phyloP scores from a whole-genome alignment of 2,888 invertebrate genomes.

The Nemoura dubitans region DNA sequence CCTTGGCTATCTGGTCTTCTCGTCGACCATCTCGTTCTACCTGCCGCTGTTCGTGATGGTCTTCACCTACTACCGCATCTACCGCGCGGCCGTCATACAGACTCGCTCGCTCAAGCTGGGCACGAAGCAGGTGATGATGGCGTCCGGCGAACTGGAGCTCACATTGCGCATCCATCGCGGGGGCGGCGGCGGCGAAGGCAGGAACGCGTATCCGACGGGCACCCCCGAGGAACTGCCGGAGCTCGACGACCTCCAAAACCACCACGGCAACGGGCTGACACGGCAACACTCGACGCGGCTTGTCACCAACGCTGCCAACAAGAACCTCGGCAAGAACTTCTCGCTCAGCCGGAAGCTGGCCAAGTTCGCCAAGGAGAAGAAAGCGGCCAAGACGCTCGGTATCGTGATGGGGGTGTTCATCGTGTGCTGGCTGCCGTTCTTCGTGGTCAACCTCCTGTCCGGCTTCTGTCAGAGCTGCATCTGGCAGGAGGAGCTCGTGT shows the following conservation, averaged over 20 bases:
- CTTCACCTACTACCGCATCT: constrained; percentile 96
- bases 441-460: constrained; percentile 91
- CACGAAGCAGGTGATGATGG: constrained; percentile 87
- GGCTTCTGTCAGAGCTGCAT: constrained; percentile 91
- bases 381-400: constrained; percentile 96
- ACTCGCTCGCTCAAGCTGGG: constrained; percentile 90
- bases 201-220: constrained; percentile 62
- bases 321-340: constrained; percentile 85
- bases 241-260: constrained; percentile 23
- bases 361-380: constrained; percentile 96
- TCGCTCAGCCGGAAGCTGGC: constrained; percentile 91
- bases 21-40: constrained; percentile 97
- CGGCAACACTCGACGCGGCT: constrained; percentile 73
- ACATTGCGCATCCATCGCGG: constrained; percentile 94
- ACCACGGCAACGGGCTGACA: constrained; percentile 79
- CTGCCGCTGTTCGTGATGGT: constrained; percentile 97
- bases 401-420: constrained; percentile 98
- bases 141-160: constrained; percentile 85
- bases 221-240: constrained; percentile 39
- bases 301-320: constrained; percentile 66
- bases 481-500: constrained; percentile 86
- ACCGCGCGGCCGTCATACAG: constrained; percentile 92
- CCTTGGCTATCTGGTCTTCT: constrained; percentile 94
- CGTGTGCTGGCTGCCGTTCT: constrained; percentile 97
- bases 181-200: constrained; percentile 64